Evolutionary conservation across 2,888 invertebrate genomes (phyloP), one percentile per base, ranked within the genome.

Genomic region (Temnothorax unifasciatus): DNA sequence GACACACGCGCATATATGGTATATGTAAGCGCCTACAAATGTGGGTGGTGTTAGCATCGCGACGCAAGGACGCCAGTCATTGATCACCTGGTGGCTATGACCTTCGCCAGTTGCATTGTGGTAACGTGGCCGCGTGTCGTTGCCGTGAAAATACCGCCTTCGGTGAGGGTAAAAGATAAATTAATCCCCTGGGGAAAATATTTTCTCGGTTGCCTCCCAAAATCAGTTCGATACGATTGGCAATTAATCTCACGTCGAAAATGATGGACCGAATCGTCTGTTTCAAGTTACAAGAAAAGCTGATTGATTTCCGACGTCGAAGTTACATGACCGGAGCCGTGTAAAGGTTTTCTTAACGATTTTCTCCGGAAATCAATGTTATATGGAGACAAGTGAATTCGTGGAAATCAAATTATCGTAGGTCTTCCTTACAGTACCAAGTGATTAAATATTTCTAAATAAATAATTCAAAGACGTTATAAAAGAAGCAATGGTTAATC

Each of bases 61-160:
- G 82, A 86, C 69, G 73, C 92, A 91, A 92, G 92, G 92, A 91
- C 92, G 88, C 79, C 76, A 85, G 69, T 85, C 92, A 92, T 92
- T 92, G 92, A 92, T 92, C 90, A 91, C 87, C 84, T 73, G 34
- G 84, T 88, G 87, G 73, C 88, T 90, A 90, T 57, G 89, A 88
- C 91, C 91, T 92, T 92, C 90, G 88, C 57, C 57, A 34, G 25
- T 83, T 57, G 75, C 82, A 63, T 57, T 81, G 61, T 79, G 63
- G 57, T 59, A 81, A 59, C 44, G 41, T 57, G n/a, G 21, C 41
- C 41, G 57, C 8, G 11, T 44, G 11, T 57, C 15, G 52, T 68
- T 13, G 21, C 1, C 8, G 29, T 3, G 1, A 21, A 5, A 15
- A 34, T 9, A 13, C 8, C 2, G 13, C 3, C 44, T 44, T 59